phyloP scores from a whole-genome alignment of 2,888 invertebrate genomes.

The Drosophila paramelanica region DNA sequence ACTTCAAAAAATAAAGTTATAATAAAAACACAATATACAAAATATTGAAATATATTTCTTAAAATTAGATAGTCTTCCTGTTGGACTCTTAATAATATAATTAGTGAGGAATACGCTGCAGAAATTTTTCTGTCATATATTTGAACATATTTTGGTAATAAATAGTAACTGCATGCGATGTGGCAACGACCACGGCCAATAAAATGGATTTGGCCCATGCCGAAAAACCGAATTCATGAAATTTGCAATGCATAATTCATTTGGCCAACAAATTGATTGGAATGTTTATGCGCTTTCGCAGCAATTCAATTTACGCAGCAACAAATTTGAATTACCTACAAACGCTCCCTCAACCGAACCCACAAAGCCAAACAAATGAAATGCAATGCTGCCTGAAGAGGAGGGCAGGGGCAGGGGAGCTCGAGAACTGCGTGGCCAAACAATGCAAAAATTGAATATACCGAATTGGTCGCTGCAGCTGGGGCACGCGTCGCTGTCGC shows the following conservation, averaged over 20 bases:
- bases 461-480: slow-evolving; percentile 11
- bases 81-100: too few species aligned
- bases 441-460: slow-evolving; percentile 57
- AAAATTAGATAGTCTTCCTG: background rate
- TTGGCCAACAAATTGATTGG: slow-evolving; percentile 66
- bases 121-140: background rate
- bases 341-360: background rate
- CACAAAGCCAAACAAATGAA: slow-evolving; percentile 49
- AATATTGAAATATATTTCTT: too few species aligned
- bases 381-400: slow-evolving; percentile 30
- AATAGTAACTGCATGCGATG: slow-evolving; percentile 4
- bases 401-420: background rate
- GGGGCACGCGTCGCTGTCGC: slow-evolving; percentile 24
- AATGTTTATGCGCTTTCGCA: slow-evolving; percentile 65
- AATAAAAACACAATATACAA: too few species aligned
- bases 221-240: slow-evolving; percentile 40
- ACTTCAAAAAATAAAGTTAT: too few species aligned
- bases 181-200: slow-evolving; percentile 14
- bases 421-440: slow-evolving; percentile 24
- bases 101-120: too few species aligned
- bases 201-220: slow-evolving; percentile 26
- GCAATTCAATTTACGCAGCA: slow-evolving; percentile 65
- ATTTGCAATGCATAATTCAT: slow-evolving; percentile 70
- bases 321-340: slow-evolving; percentile 67
- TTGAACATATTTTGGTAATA: slow-evolving; percentile 13